These are phyloP conservation scores for Macrotus californicus DNA, from an alignment of 2,113 vertebrate genomes.

Conservation along the genomic window DNA sequence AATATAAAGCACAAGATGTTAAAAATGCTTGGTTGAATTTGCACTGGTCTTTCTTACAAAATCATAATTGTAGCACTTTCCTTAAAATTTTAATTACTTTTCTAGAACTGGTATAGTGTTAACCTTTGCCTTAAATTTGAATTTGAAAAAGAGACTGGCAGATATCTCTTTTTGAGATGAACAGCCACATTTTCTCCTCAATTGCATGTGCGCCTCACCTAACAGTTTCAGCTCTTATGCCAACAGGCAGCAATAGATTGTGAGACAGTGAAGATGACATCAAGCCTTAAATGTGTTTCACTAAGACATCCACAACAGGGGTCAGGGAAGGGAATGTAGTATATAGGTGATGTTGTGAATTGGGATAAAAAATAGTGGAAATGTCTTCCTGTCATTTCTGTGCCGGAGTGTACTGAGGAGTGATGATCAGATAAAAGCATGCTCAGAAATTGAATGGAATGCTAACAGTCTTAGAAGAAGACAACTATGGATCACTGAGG, in stretches of 20 bases:
- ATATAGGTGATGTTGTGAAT: not conserved
- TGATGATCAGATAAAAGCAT: not conserved
- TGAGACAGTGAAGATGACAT: not conserved
- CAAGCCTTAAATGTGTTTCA: not conserved
- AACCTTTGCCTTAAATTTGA: constrained; percentile 29
- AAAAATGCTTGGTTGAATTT: not conserved
- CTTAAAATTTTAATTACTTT: constrained; percentile 3
- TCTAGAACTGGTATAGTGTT: not conserved
- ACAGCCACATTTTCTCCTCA: not conserved
- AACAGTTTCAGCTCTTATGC: not conserved
- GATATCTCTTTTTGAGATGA: constrained; percentile 4
- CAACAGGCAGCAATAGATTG: not conserved
- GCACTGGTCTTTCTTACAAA: not conserved
- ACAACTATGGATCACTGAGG: not conserved
- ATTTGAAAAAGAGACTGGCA: not conserved
- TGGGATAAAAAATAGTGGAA: not conserved
- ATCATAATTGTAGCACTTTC: not conserved
- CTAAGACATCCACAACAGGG: not conserved
- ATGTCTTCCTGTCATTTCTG: not conserved
- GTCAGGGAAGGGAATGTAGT: not conserved
- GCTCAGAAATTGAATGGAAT: not conserved
- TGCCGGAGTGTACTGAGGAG: not conserved
- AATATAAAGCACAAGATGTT: not conserved
- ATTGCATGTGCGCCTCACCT: not conserved
- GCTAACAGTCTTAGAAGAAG: not conserved